phyloP scores from a whole-genome alignment of 2,888 invertebrate species.

The Hypomecis atomaria region DNA sequence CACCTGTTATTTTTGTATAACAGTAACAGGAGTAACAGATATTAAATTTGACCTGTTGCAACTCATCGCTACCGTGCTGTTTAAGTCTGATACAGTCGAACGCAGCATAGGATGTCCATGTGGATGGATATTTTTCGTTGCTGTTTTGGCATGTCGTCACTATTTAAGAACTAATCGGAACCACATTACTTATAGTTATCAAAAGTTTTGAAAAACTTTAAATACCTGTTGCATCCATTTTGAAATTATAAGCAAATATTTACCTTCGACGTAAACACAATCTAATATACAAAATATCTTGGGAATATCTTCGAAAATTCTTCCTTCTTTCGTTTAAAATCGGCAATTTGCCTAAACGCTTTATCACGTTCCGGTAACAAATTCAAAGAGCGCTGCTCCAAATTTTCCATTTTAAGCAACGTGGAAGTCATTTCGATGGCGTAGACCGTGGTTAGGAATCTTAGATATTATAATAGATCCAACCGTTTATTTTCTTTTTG shows the following conservation, averaged over 20 bases:
- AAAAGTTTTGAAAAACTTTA: neutral
- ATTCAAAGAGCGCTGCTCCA: conserved; percentile 53
- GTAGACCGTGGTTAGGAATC: neutral
- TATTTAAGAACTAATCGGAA: no score
- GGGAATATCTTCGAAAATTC: conserved; percentile 26
- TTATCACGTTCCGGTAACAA: conserved; percentile 62
- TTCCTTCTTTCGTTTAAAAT: conserved; percentile 32
- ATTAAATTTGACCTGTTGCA: no score
- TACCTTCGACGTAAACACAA: neutral
- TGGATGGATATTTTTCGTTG: no score
- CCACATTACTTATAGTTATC: no score
- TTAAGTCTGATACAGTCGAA: no score
- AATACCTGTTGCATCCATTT: neutral
- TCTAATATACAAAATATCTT: conserved; percentile 35
- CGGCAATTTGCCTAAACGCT: conserved; percentile 54
- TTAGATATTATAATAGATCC: no score
- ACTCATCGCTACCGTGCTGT: no score
- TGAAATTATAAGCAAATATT: neutral
- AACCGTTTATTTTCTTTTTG: no score
- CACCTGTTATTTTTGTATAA: no score
- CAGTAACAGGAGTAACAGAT: no score
- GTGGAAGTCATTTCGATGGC: conserved; percentile 49
- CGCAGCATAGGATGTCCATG: no score
- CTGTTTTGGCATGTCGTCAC: no score
- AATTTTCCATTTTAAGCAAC: conserved; percentile 60